Evolutionary conservation across 2,888 invertebrate genomes (phyloP).

Genomic region (Nemapogon koenigi): DNA sequence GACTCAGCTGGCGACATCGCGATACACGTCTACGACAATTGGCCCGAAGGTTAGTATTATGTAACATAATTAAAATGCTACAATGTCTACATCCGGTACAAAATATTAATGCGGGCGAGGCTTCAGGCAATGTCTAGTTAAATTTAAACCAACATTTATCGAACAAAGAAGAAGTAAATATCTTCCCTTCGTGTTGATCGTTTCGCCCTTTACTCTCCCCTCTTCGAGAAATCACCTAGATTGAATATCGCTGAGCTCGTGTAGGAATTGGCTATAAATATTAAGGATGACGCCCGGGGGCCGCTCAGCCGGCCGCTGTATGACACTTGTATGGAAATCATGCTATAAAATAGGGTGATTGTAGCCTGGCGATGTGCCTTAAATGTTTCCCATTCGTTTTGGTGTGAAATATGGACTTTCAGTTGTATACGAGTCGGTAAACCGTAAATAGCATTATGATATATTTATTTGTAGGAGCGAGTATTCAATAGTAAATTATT

Average conservation of each 20-base stretch:
- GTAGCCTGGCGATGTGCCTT: too few species aligned
- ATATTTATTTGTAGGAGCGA: too few species aligned
- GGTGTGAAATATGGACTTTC: too few species aligned
- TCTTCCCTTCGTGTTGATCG: too few species aligned
- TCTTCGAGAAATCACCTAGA: not conserved
- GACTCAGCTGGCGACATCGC: conserved; percentile 99
- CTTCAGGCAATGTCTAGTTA: conserved; percentile 6
- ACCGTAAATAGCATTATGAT: too few species aligned
- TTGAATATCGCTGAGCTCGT: conserved; percentile 11
- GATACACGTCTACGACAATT: conserved; percentile 98
- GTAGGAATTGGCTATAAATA: conserved; percentile 27
- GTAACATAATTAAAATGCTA: too few species aligned
- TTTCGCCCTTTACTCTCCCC: too few species aligned
- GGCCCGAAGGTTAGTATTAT: conserved; percentile 95
- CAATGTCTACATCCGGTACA: not conserved
- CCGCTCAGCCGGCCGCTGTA: conserved; percentile 17
- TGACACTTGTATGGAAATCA: conserved; percentile 28
- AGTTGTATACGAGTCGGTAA: too few species aligned
- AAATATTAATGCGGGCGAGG: conserved; percentile 4
- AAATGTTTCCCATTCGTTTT: too few species aligned
- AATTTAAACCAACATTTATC: conserved; percentile 9
- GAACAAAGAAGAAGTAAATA: too few species aligned
- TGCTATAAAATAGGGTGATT: conserved; percentile 11
- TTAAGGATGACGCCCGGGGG: conserved; percentile 21
- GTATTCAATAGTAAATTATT: too few species aligned